A percentile compares a stretch with the other conserved stretches of the same genome.
These are phyloP conservation scores for Ceramica pisi DNA, from an alignment of 2,888 invertebrate genomes.

Conservation along the genomic window DNA sequence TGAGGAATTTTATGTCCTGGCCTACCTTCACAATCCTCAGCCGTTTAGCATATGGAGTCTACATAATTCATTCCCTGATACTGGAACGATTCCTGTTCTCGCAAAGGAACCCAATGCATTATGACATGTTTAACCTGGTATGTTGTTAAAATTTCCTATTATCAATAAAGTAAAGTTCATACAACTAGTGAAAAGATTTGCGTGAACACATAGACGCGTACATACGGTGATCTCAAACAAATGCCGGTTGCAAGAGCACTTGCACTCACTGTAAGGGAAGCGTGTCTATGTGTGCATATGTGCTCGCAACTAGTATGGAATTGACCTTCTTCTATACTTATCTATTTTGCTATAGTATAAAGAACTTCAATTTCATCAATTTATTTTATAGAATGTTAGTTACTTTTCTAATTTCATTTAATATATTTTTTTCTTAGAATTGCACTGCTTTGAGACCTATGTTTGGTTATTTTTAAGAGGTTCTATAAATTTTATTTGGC, in stretches of 20 bases:
- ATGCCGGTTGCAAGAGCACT: not conserved
- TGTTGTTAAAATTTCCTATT: slow-evolving; percentile 19
- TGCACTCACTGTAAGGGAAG: not conserved
- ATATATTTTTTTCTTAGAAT: slow-evolving; percentile 1
- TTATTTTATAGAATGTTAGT: slow-evolving; percentile 12
- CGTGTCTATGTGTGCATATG: not conserved
- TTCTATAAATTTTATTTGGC: not conserved
- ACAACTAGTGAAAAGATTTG: not conserved
- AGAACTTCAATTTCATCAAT: slow-evolving; percentile 14
- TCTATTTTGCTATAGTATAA: not conserved
- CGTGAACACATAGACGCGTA: not conserved
- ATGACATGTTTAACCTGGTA: slow-evolving; percentile 53
- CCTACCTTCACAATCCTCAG: slow-evolving; percentile 43
- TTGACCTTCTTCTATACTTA: not conserved
- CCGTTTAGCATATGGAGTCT: slow-evolving; percentile 54
- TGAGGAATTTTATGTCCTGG: slow-evolving; percentile 49
- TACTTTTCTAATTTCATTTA: slow-evolving; percentile 14
- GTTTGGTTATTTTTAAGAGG: not conserved
- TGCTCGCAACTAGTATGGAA: not conserved
- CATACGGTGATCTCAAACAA: not conserved
- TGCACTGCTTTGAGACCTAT: not conserved
- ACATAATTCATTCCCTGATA: slow-evolving; percentile 53
- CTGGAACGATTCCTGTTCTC: slow-evolving; percentile 43
- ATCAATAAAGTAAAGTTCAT: not conserved
- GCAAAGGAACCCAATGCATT: slow-evolving; percentile 50